Base-by-base conservation (phyloP, 2,113 vertebrate species). In the Gopherus evgoodei region DNA sequence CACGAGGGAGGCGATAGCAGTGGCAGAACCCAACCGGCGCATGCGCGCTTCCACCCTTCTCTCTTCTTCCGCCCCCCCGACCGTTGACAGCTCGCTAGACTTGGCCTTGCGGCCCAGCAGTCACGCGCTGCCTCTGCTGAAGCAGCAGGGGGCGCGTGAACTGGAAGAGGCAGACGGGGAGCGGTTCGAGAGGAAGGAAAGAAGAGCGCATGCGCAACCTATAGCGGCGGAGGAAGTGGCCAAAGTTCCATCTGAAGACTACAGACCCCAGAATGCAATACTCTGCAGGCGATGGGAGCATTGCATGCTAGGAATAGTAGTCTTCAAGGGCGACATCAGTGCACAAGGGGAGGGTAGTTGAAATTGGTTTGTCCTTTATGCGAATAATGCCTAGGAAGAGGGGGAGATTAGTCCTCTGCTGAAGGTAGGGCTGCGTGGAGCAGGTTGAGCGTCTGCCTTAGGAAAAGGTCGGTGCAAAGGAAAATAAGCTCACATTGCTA, bases 291-390 rank as follows among this genome's bases (percentile, higher is more conserved):
- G 8, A 2, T 25, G 19, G 42, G 0, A n/a, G 91, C 75, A 25
- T 16, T 9, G 90, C 14, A 8, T 93, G 72, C 90, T 38, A 97
- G 97, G 97, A 97, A 52, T 5, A 96, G 98, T 93, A 96, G 98
- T 97, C 31, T 2, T 4, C 1, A 5, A 2, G 8, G 24, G 17
- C 1, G 13, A 24, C 38, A 16, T 47, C 72, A 0, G 8, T 22
- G 65, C 11, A 4, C 22, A 2, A 38, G 12, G 47, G 27, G 53
- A 17, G 4, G 2, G 5, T 9, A 4, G 62, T n/a, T 35, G 31
- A 31, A 16, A 35, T 65, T 69, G 62, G 35, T 16, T 69, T 69
- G 27, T 1, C 27, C 14, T 35, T 35, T 17, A 35, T n/a, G 17
- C 35, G 16, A 35, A 19, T 5, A 27, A 59, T 59, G 27, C 27